These are phyloP conservation scores for Paraplagusia blochii DNA, from an alignment of 2,113 vertebrate genomes.

Conservation along the genomic window DNA sequence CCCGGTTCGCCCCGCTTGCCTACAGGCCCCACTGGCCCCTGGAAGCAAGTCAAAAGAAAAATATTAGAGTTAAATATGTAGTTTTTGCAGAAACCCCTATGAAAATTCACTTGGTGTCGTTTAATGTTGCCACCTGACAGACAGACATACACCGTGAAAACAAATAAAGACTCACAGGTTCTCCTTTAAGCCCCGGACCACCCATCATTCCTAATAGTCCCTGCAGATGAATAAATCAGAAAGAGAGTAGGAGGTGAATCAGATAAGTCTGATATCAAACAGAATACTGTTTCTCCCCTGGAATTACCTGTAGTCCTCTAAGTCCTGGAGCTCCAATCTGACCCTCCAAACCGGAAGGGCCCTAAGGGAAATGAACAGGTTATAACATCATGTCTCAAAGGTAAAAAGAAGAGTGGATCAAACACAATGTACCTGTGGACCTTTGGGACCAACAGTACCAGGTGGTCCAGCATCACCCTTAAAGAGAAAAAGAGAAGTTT, in stretches of 20 bases:
- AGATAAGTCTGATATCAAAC: too few species aligned
- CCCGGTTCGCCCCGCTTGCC: constrained; percentile 79
- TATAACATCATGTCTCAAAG: too few species aligned
- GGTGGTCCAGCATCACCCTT: constrained; percentile 82
- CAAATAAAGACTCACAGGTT: constrained; percentile 70
- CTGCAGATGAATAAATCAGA: constrained; percentile 59
- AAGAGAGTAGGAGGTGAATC: neutral
- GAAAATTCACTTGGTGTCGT: too few species aligned
- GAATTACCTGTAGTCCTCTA: constrained; percentile 78
- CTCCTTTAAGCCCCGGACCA: constrained; percentile 79
- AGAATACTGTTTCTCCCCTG: neutral
- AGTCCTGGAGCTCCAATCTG: constrained; percentile 74
- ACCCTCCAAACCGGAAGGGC: constrained; percentile 81
- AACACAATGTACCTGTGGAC: constrained; percentile 74
- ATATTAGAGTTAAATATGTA: neutral
- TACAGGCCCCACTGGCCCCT: constrained; percentile 74
- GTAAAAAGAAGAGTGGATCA: too few species aligned
- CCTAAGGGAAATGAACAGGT: constrained; percentile 62
- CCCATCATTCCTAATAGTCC: constrained; percentile 76
- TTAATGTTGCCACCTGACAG: neutral
- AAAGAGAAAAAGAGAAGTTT: constrained; percentile 8
- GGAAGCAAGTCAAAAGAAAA: constrained; percentile 14
- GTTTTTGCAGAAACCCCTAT: too few species aligned
- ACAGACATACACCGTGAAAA: neutral
- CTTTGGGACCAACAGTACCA: constrained; percentile 72